A percentile compares a stretch with the other conserved stretches of the same genome.
Evolutionary conservation across 1,140 invertebrate species (phyloP).

Genomic region (Sipha flava): DNA sequence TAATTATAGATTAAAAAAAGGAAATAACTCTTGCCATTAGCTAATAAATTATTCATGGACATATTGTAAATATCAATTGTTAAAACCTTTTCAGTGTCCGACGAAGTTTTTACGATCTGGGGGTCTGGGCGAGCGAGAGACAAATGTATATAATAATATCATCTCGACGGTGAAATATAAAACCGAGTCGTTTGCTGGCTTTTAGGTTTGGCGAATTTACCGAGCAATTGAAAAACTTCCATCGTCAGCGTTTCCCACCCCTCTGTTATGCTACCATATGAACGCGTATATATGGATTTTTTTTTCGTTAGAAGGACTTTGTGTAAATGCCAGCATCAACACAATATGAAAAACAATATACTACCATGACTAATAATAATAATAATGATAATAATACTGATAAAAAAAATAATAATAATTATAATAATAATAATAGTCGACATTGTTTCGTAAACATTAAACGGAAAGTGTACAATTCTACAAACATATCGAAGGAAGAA

Average conservation of each 20-base stretch:
- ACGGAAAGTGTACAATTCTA: no score
- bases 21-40: neutral
- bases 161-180: neutral
- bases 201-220: neutral
- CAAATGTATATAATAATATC: neutral
- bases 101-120: neutral
- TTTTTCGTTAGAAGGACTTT: neutral
- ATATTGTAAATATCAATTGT: neutral
- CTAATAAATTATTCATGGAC: slow-evolving; percentile 15
- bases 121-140: neutral
- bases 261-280: no score
- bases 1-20: slow-evolving; percentile 9
- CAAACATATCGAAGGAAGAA: no score
- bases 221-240: neutral
- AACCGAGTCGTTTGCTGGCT: neutral
- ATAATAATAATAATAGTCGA: no score
- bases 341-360: no score
- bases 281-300: neutral
- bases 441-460: no score
- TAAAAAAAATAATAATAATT: no score
- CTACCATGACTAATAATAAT: no score
- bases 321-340: no score
- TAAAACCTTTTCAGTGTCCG: neutral
- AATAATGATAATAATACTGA: no score
- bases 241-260: neutral